Base-by-base conservation (phyloP, 2,888 invertebrate species). In the Tuberolachnus salignus region DNA sequence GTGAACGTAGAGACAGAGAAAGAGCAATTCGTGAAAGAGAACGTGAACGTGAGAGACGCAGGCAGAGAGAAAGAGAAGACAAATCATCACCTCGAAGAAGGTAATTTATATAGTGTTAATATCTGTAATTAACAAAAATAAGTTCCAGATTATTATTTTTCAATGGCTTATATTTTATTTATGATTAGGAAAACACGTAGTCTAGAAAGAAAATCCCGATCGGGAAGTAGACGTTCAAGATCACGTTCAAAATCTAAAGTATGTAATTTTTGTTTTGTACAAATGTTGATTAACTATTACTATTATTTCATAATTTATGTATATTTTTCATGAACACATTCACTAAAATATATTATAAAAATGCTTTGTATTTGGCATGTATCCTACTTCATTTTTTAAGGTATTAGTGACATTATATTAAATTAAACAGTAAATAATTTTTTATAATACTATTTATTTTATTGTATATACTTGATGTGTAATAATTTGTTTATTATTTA, bases 1-100 rank as follows among this genome's bases (percentile, higher is more conserved):
- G 67, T 83, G 82, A 81, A 84, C 84, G 80, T 83, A 84, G 75
- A 82, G 82, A 82, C 80, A 80, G 86, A 86, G 73, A 84, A 82
- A 59, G 78, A 51, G 78, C 51, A 49, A 49, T 78, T 42, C 70
- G 82, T 19, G 80, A 84, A 83, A 80, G 83, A 23, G 82, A 82
- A 82, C 82, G 83, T 80, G 84, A 83, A 80, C 80, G 80, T 57
- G 81, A 80, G 53, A 81, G 81, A 82, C 80, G 81, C 19, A 71
- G 82, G 11, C 81, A 81, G 55, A 75, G 82, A n/a, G 81, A 81
- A 46, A 81, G 82, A 11, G 81, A 75, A 61, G 71, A 81, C 82
- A 82, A 81, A 82, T 83, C 82, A 83, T 84, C 81, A 83, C 67
- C 53, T 57, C 23, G 69, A 67, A 80, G 55, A 80, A 80, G 81